These are phyloP conservation scores for Epinotia demarniana DNA, from an alignment of 2,888 invertebrate genomes.

Conservation along the genomic window DNA sequence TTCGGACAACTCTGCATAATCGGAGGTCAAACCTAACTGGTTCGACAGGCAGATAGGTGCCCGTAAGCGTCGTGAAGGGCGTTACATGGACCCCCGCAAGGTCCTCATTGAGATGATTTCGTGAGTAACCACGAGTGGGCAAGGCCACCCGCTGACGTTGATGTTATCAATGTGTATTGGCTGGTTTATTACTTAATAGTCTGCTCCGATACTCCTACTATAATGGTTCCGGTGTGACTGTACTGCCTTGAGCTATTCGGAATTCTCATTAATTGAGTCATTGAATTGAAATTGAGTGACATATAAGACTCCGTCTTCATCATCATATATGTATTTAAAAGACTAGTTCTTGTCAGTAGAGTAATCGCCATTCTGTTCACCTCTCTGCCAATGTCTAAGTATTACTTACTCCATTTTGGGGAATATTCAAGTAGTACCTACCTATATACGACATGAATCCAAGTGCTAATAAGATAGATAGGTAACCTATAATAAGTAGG, in stretches of 20 bases:
- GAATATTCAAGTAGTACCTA: too few relatives aligned
- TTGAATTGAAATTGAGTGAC: background rate
- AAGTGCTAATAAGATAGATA: too few relatives aligned
- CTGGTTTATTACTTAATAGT: conserved; percentile 14
- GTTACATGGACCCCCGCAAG: conserved; percentile 26
- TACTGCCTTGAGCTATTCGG: conserved; percentile 5
- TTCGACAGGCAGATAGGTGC: background rate
- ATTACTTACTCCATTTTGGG: too few relatives aligned
- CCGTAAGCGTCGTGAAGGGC: background rate
- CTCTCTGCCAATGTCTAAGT: too few relatives aligned
- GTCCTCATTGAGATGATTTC: conserved; percentile 54
- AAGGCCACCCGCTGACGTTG: conserved; percentile 25
- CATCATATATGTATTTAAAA: too few relatives aligned
- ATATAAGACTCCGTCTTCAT: too few relatives aligned
- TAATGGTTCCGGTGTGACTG: conserved; percentile 10
- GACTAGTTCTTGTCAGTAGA: too few relatives aligned
- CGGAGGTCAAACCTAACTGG: background rate
- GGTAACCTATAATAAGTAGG: too few relatives aligned
- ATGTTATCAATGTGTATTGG: conserved; percentile 33
- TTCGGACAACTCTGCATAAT: background rate
- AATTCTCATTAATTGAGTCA: background rate
- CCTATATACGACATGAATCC: background rate
- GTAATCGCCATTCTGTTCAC: too few relatives aligned
- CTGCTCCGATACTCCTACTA: background rate
- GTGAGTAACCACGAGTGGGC: conserved; percentile 52